Evolutionary conservation across 2,888 invertebrate species (phyloP), one percentile per base, ranked within the genome.

Genomic region (Microctonus brassicae): DNA sequence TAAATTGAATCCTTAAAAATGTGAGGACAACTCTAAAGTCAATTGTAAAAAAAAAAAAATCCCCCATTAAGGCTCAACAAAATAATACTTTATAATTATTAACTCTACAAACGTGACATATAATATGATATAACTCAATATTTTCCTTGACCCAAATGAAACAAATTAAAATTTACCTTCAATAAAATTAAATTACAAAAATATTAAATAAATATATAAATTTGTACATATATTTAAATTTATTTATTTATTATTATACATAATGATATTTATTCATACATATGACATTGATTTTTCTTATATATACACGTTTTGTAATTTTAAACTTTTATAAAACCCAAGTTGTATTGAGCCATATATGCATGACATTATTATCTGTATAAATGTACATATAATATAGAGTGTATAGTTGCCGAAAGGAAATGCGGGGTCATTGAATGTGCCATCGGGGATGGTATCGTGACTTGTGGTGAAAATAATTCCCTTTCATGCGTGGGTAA

Each of bases 1-100:
- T 17, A 84, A 78, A 80, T 78, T n/a, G 86, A 86, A 86, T 85
- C 86, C 85, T 83, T 85, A 86, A 86, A 80, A 86, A 82, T 77
- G 79, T 79, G 58, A 64, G 67, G 53, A 60, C 76, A 47, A 47
- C 17, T 9, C 47, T 17, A 17, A 17, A 47, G 17, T 60, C 17
- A 9, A 34, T 60, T 34, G 20, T 36, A 22, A 34, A 34, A 60
- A 60, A 34, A n/a, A n/a, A n/a, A n/a, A n/a, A n/a, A n/a, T n/a
- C n/a, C n/a, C n/a, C n/a, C 34, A 60, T 34, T 22, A 60, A 60
- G 80, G 83, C 82, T 77, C 78, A 78, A 78, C 73, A 81, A 78
- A 76, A 75, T 79, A 80, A 80, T 82, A 77, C 81, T 82, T 81
- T 60, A 17, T 34, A 34, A 33, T 60, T 60, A 60, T 60, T 53